Conservation (phyloP, 2,888 invertebrate genomes). For the Drosophila demipolita region DNA sequence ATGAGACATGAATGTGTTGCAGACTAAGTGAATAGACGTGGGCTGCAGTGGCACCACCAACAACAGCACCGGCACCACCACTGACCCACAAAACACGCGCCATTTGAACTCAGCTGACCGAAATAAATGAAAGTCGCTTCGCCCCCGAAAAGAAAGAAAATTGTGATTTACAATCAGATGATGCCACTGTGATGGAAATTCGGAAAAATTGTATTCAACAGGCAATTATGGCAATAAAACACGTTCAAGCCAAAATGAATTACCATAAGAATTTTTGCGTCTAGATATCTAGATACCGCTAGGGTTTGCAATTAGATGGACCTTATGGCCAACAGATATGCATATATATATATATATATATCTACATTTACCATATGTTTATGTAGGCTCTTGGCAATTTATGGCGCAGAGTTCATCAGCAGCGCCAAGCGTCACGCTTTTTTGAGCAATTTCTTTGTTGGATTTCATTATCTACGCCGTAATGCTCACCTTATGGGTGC, state of each 20-base stretch:
- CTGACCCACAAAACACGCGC: constrained; percentile 75
- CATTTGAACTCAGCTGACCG: constrained; percentile 77
- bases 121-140: constrained; percentile 73
- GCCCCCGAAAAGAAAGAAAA: constrained; percentile 42
- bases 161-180: constrained; percentile 29
- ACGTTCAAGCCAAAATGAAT: constrained; percentile 42
- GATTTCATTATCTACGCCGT: constrained; percentile 74
- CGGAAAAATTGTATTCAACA: constrained; percentile 40
- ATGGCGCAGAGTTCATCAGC: constrained; percentile 76
- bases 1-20: neutral
- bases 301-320: constrained; percentile 18
- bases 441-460: constrained; percentile 74
- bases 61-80: constrained; percentile 25
- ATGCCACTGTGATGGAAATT: constrained; percentile 24
- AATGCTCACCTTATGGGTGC: constrained; percentile 68
- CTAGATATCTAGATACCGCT: constrained; percentile 29
- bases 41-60: constrained; percentile 20
- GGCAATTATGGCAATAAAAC: constrained; percentile 62
- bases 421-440: constrained; percentile 72
- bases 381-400: constrained; percentile 64
- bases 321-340: constrained; percentile 17
- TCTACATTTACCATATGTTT: constrained; percentile 9
- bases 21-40: constrained; percentile 9
- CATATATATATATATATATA: constrained; percentile 6
- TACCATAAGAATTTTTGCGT: constrained; percentile 61